Percentiles rank a stretch among this genome's conserved stretches.
phyloP scores from a whole-genome alignment of 2,888 invertebrate genomes.

The Parnassius mnemosyne region DNA sequence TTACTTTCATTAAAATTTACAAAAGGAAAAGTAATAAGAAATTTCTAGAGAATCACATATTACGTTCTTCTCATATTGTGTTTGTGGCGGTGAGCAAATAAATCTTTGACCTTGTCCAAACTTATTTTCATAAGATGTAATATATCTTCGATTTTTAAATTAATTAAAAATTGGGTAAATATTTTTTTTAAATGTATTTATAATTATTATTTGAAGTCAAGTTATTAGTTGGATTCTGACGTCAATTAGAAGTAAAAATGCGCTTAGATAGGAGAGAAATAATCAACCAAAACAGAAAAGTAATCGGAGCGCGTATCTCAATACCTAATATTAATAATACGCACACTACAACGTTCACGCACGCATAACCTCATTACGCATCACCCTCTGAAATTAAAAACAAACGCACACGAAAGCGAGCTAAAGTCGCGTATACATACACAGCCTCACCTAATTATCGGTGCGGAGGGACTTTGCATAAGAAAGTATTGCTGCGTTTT shows the following conservation, averaged over 20 bases:
- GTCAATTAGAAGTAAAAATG: too few species aligned
- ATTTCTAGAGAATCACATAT: too few species aligned
- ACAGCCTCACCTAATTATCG: slow-evolving; percentile 75
- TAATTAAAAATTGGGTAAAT: neutral
- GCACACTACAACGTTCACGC: slow-evolving; percentile 19
- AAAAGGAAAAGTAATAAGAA: too few species aligned
- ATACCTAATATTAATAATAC: neutral
- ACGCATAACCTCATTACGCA: slow-evolving; percentile 33
- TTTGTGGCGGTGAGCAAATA: too few species aligned
- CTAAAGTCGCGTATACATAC: slow-evolving; percentile 59
- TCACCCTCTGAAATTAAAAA: slow-evolving; percentile 59
- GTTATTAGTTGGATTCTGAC: too few species aligned
- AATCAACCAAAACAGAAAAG: too few species aligned
- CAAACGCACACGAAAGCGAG: slow-evolving; percentile 50
- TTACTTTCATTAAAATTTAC: too few species aligned
- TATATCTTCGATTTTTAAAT: neutral
- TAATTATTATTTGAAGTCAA: neutral
- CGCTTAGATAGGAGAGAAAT: too few species aligned
- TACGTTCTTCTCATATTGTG: too few species aligned
- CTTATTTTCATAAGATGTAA: too few species aligned
- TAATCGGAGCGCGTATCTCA: too few species aligned
- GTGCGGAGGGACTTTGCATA: slow-evolving; percentile 75
- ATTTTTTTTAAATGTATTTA: neutral
- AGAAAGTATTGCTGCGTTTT: slow-evolving; percentile 80
- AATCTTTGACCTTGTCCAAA: too few species aligned